phyloP scores from a whole-genome alignment of 2,888 invertebrate species.

The Gryllus longicercus region DNA sequence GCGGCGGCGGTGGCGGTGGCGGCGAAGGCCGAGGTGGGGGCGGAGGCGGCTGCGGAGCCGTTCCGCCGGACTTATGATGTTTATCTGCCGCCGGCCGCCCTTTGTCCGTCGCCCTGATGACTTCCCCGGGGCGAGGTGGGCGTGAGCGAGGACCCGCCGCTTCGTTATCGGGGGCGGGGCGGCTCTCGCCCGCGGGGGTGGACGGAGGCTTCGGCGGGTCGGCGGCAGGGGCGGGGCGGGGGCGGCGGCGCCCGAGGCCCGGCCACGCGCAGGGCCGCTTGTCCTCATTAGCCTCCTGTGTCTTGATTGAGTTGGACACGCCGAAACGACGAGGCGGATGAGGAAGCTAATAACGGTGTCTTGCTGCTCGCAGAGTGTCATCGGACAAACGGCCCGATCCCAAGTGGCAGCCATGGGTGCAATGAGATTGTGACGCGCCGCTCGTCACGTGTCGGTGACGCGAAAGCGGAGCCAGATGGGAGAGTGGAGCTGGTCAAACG shows the following conservation, averaged over 20 bases:
- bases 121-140: background rate
- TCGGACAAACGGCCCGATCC: too few relatives aligned
- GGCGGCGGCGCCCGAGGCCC: background rate
- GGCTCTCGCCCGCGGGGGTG: too few relatives aligned
- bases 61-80: background rate
- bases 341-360: too few relatives aligned
- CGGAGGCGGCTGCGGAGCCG: background rate
- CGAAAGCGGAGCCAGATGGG: too few relatives aligned
- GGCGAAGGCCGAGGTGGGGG: background rate
- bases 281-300: background rate
- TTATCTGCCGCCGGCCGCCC: conserved; percentile 11
- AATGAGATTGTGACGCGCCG: too few relatives aligned
- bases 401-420: too few relatives aligned
- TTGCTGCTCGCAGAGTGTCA: too few relatives aligned
- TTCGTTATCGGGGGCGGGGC: background rate
- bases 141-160: background rate
- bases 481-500: too few relatives aligned
- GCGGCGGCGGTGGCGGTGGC: background rate
- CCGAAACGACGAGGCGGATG: background rate
- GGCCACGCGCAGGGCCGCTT: background rate
- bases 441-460: too few relatives aligned
- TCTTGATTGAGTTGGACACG: background rate
- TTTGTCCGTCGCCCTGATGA: background rate
- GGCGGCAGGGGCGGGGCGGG: too few relatives aligned
- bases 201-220: too few relatives aligned